A percentile compares a stretch with the other conserved stretches of the same genome.
These are phyloP conservation scores for Corythornis vintsioides DNA, from an alignment of 2,113 vertebrate genomes.

Conservation along the genomic window DNA sequence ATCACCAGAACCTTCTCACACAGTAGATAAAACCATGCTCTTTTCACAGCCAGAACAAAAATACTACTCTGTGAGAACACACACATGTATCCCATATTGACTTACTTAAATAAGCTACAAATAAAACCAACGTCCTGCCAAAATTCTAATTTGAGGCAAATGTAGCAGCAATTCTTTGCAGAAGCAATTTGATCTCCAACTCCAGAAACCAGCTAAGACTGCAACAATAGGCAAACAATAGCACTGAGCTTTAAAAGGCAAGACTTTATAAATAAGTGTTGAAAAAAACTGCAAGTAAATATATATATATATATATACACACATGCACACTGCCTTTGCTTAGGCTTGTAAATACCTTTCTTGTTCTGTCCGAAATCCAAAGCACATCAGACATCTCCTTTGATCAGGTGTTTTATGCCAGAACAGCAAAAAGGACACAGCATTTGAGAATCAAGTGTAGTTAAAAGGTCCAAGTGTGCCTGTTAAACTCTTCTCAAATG, in stretches of 20 bases:
- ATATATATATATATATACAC: background rate
- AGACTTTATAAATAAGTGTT: background rate
- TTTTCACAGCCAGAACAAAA: slow-evolving; percentile 1
- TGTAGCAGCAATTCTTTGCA: background rate
- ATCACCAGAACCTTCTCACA: background rate
- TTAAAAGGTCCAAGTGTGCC: background rate
- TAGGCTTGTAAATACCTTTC: slow-evolving; percentile 30
- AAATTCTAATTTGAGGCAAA: background rate
- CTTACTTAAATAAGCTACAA: slow-evolving; percentile 2
- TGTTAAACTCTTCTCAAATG: slow-evolving; percentile 14
- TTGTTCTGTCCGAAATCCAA: slow-evolving; percentile 3
- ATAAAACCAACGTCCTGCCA: background rate
- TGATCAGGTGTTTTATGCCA: background rate
- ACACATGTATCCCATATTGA: background rate
- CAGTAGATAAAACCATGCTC: background rate
- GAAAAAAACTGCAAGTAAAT: background rate
- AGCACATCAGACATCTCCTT: background rate
- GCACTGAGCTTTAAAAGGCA: background rate
- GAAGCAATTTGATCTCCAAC: background rate
- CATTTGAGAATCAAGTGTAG: background rate
- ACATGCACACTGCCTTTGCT: background rate
- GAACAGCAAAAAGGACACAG: background rate
- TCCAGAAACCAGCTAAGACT: background rate
- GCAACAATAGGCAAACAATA: background rate
- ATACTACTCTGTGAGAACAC: background rate